These are phyloP conservation scores for Zaprionus capensis DNA, from an alignment of 1,140 invertebrate species.

Conservation along the genomic window DNA sequence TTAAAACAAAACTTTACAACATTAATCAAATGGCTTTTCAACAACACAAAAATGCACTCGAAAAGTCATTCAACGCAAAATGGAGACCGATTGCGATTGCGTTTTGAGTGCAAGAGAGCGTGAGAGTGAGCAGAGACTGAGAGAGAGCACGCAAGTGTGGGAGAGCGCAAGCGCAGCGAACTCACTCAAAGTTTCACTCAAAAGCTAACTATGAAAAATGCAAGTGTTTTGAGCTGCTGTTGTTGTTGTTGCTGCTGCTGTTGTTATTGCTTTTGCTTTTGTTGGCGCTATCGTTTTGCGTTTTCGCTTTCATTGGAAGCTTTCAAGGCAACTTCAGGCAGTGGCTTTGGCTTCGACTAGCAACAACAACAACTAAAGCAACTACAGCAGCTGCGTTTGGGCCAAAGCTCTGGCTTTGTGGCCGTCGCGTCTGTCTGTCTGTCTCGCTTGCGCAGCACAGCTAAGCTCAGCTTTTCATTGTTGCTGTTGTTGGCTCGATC, in stretches of 20 bases:
- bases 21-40: constrained; percentile 68
- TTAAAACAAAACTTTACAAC: constrained; percentile 67
- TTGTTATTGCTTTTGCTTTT: constrained; percentile 18
- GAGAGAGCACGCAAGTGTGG: background rate
- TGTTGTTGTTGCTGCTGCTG: constrained; percentile 24
- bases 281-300: constrained; percentile 30
- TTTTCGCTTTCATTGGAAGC: constrained; percentile 75
- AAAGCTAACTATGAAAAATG: constrained; percentile 72
- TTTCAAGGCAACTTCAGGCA: constrained; percentile 69
- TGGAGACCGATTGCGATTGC: constrained; percentile 1
- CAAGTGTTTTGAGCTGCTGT: constrained; percentile 60
- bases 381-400: constrained; percentile 42
- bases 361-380: constrained; percentile 20
- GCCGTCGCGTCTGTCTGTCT: constrained; percentile 6
- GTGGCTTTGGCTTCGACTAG: constrained; percentile 59
- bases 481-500: constrained; percentile 32
- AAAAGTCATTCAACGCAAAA: constrained; percentile 68
- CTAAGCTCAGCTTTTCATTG: constrained; percentile 51
- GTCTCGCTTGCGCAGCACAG: constrained; percentile 51
- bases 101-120: background rate
- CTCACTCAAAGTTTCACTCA: constrained; percentile 47
- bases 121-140: constrained; percentile 1
- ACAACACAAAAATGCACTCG: constrained; percentile 43
- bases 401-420: constrained; percentile 58
- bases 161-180: background rate